A percentile compares a stretch with the other conserved stretches of the same genome.
Evolutionary conservation across 2,888 invertebrate species (phyloP).

Genomic region (Eristalis arbustorum): DNA sequence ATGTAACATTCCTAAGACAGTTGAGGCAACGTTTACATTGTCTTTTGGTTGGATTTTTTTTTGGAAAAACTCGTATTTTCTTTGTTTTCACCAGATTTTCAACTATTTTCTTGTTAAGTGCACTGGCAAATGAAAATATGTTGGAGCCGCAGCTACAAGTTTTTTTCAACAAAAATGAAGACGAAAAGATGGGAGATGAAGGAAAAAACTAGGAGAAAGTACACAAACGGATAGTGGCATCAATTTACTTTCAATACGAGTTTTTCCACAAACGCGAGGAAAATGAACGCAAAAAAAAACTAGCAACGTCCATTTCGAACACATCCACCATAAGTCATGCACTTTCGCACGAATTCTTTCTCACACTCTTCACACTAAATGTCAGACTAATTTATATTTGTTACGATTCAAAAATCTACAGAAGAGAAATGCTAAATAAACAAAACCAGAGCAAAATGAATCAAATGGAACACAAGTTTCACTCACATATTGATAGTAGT

Average conservation of each 20-base stretch:
- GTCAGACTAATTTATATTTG: neutral
- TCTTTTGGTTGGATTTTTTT: neutral
- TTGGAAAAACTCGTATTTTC: neutral
- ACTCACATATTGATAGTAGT: constrained; percentile 72
- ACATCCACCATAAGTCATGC: neutral
- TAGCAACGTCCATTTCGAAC: neutral
- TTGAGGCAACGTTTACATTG: too few relatives aligned
- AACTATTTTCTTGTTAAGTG: neutral
- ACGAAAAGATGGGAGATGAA: too few relatives aligned
- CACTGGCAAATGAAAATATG: neutral
- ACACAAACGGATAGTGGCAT: neutral
- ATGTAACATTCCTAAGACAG: too few relatives aligned
- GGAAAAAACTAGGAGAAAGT: constrained; percentile 31
- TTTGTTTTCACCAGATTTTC: neutral
- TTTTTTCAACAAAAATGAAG: neutral
- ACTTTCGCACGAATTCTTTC: neutral
- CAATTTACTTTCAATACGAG: constrained; percentile 10
- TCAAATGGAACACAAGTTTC: neutral
- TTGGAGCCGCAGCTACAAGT: neutral
- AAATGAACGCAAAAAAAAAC: neutral
- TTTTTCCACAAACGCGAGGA: neutral
- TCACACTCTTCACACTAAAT: neutral
- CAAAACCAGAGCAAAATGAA: neutral
- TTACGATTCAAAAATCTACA: neutral
- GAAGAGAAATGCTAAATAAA: neutral